Base-by-base conservation (phyloP, 2,888 invertebrate genomes). In the Nudaria mundana region DNA sequence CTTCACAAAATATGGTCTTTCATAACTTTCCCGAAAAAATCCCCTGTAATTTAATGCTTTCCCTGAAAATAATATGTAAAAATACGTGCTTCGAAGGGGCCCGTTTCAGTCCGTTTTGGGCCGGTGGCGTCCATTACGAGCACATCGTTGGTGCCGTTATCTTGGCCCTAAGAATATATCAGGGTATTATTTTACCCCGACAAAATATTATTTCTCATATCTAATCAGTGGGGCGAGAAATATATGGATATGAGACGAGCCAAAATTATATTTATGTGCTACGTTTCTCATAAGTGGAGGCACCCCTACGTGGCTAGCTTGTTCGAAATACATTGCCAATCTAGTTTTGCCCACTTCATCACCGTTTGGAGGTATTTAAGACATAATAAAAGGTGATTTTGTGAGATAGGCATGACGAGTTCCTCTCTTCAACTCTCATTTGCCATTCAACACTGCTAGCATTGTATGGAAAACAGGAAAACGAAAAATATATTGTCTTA, bases 41-140 rank as follows among this genome's bases (percentile, higher is more conserved):
- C 77, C 76, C 48, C 65, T 56, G 74, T 85, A 85, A 83, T 83
- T 83, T 83, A 85, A 81, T 79, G 78, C 77, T 66, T 63, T 64
- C 67, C 67, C 63, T 67, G 71, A 73, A 76, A 78, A 79, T 79
- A 79, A 82, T 83, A 84, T 85, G 81, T 84, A 82, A 83, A 85
- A 82, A 81, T 80, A 75, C 73, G 71, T 67, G 58, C 60, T 54
- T 62, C 63, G 69, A 64, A 67, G 70, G 62, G 76, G 69, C 70
- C 66, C 66, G 61, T 71, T 72, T 73, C 67, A 73, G 67, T 62
- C 67, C 61, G 62, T 70, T 73, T 67, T 67, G 61, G 66, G 41
- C 55, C 52, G 45, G 40, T 54, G 49, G 40, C 55, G 62, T 43
- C 77, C 76, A 78, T 83, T 81, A 82, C 61, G 71, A 65, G 70